These are phyloP conservation scores for Ischnura elegans DNA, from an alignment of 2,888 invertebrate species.

Conservation along the genomic window DNA sequence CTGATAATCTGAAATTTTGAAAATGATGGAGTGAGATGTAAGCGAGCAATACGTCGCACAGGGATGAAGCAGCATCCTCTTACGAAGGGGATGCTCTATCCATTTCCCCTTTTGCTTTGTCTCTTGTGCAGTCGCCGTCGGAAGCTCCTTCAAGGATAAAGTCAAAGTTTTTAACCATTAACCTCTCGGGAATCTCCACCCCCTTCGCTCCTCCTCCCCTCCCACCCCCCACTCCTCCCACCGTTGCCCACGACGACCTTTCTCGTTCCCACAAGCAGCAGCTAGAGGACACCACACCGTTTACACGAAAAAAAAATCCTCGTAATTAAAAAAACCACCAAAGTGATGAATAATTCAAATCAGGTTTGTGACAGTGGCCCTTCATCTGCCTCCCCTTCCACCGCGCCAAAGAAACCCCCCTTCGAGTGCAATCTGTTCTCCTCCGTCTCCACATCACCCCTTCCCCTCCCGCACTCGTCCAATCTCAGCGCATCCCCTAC, in stretches of 20 bases:
- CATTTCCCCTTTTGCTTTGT: background rate
- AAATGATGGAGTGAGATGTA: too few relatives aligned
- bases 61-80: too few relatives aligned
- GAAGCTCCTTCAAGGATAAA: background rate
- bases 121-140: too few relatives aligned
- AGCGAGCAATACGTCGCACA: too few relatives aligned
- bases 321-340: constrained; percentile 65
- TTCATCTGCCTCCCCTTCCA: constrained; percentile 36
- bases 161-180: constrained; percentile 46
- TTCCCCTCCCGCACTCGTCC: background rate
- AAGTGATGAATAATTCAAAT: constrained; percentile 67
- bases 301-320: constrained; percentile 58
- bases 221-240: background rate
- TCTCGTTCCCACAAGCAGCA: constrained; percentile 6
- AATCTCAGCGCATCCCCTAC: background rate
- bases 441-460: background rate
- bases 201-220: background rate
- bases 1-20: too few relatives aligned
- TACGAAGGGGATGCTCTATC: too few relatives aligned
- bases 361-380: constrained; percentile 65
- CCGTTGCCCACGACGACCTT: background rate
- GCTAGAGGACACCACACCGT: constrained; percentile 55
- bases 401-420: background rate
- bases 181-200: background rate
- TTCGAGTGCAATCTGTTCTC: background rate